Base-by-base conservation (phyloP, 1,140 invertebrate species). In the Lepeophtheirus salmonis region DNA sequence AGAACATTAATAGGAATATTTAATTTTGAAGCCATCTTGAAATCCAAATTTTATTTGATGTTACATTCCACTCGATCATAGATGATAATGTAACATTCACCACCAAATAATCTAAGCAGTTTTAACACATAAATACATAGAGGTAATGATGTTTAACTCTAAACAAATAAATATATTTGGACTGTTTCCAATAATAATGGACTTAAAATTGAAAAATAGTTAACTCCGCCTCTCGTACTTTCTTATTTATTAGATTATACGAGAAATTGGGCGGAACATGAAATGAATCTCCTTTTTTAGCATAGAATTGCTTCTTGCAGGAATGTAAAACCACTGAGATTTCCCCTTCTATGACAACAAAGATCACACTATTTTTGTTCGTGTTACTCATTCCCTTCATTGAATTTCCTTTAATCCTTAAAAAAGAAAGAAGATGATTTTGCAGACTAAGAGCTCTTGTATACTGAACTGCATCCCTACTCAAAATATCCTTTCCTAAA, bases 291-390 rank as follows among this genome's bases (percentile, higher is more conserved):
- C 30, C 30, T 41, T 41, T 41, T 41, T 41, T 6, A 41, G 30
- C 30, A 41, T 41, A 10, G 30, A 41, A 41, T n/a, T 41, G 6
- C 30, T 41, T 41, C n/a, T 41, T 6, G n/a, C 6, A 41, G 16
- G 53, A 18, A 21, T 61, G 59, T 22, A 61, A 20, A 18, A 54
- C 49, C 17, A 61, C 59, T 2, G 59, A 60, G 50, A 61, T 55
- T 26, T 61, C 59, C 12, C 59, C 59, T 21, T 61, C 59, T 6
- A 61, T 20, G 14, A 61, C 59, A 1, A 61, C 59, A 55, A 61
- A 61, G 12, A 61, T 48, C 50, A 61, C 50, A 1, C 21, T 61
- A 25, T 61, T 61, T 14, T 53, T 54, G 23, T 61, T 25, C 1
- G 59, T 53, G 49, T 48, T 50, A 1, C 17, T 16, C 59, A 61